A percentile compares a stretch with the other conserved stretches of the same genome.
phyloP scores from a whole-genome alignment of 2,888 invertebrate species.

The Mesorhabditis belari region DNA sequence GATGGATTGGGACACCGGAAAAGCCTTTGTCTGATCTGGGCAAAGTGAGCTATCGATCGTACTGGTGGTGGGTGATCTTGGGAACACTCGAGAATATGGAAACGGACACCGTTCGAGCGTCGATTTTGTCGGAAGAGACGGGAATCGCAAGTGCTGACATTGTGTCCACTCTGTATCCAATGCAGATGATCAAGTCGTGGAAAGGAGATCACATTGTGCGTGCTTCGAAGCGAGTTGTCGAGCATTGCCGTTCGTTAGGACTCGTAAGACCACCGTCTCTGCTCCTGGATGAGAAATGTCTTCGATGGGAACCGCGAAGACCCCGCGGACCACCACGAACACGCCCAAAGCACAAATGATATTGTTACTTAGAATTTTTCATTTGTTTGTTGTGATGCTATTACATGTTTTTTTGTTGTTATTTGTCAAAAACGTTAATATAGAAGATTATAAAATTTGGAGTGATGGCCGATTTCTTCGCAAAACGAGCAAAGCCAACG shows the following conservation, averaged over 20 bases:
- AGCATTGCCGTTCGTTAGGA: neutral
- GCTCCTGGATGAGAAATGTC: slow-evolving; percentile 4
- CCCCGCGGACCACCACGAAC: neutral
- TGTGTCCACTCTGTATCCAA: slow-evolving; percentile 87
- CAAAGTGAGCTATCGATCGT: slow-evolving; percentile 87
- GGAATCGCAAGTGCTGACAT: slow-evolving; percentile 95
- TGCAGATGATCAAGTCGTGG: slow-evolving; percentile 98
- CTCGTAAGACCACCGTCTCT: slow-evolving; percentile 6
- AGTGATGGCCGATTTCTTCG: neutral
- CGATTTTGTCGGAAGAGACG: slow-evolving; percentile 58
- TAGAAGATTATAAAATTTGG: too few relatives aligned
- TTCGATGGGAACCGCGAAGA: slow-evolving; percentile 8
- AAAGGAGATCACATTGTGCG: slow-evolving; percentile 75
- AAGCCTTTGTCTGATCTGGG: slow-evolving; percentile 94
- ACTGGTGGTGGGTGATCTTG: slow-evolving; percentile 91
- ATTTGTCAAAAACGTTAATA: too few relatives aligned
- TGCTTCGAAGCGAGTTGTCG: neutral
- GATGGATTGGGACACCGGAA: slow-evolving; percentile 84
- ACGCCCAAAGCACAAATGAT: neutral
- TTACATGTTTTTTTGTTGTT: too few relatives aligned
- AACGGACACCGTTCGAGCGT: neutral
- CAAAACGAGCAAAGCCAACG: too few relatives aligned
- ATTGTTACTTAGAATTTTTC: neutral
- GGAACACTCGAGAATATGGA: slow-evolving; percentile 57
- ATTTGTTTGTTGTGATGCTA: neutral